A percentile compares a stretch with the other conserved stretches of the same genome.
These are phyloP conservation scores for Mechanitis messenoides DNA, from an alignment of 2,888 invertebrate genomes.

Conservation along the genomic window DNA sequence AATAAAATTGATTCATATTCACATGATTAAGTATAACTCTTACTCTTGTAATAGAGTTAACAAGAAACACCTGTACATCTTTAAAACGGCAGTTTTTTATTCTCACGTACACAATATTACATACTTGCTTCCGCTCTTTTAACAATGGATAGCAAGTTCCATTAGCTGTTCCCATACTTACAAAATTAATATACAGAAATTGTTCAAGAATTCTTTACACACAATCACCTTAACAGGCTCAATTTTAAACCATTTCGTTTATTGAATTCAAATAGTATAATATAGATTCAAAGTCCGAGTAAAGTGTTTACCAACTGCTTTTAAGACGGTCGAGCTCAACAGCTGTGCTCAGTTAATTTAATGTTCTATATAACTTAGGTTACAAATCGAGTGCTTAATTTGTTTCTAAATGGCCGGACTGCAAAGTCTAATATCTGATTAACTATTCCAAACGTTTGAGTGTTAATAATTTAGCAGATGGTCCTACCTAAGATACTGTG, in stretches of 20 bases:
- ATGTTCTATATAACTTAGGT: slow-evolving; percentile 15
- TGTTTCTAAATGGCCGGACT: slow-evolving; percentile 17
- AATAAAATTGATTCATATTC: no score
- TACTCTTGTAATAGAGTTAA: no score
- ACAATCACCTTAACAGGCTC: no score
- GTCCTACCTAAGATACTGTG: slow-evolving; percentile 1
- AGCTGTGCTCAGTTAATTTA: slow-evolving; percentile 24
- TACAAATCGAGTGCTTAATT: slow-evolving; percentile 23
- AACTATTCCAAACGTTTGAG: slow-evolving; percentile 14
- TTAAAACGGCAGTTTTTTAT: no score
- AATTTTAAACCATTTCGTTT: background rate
- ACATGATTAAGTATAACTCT: no score
- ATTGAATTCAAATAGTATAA: background rate
- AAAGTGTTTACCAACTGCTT: slow-evolving; percentile 16
- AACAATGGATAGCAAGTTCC: no score
- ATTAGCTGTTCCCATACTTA: no score
- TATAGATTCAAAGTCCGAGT: background rate
- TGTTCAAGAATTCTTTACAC: no score
- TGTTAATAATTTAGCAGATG: slow-evolving; percentile 10
- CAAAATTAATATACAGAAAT: background rate
- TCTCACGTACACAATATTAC: no score
- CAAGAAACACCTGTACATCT: no score
- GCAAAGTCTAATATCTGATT: slow-evolving; percentile 21
- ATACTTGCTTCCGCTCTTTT: no score
- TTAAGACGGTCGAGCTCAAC: slow-evolving; percentile 16